A percentile compares a stretch with the other conserved stretches of the same genome.
phyloP scores from a whole-genome alignment of 64 coral and sea anemone species.

The Porites australiensis region DNA sequence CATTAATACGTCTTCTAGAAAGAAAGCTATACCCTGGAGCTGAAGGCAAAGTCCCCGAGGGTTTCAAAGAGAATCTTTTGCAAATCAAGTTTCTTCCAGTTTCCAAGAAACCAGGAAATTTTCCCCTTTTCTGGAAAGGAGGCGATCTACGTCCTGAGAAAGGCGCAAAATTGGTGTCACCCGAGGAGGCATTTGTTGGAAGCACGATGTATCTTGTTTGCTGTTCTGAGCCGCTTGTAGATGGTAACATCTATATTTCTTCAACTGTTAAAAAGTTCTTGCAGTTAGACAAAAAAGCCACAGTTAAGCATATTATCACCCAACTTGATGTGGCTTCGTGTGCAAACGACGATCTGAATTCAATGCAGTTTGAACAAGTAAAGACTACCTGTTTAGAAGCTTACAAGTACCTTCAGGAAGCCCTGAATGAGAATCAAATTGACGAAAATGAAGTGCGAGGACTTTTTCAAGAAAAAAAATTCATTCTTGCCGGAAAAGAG shows the following conservation, averaged over 20 bases:
- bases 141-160: not conserved
- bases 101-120: slow-evolving; percentile 59
- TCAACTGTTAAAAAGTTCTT: not conserved
- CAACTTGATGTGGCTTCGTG: slow-evolving; percentile 22
- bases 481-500: no score
- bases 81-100: slow-evolving; percentile 70
- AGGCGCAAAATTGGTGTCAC: not conserved
- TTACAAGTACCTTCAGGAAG: slow-evolving; percentile 61
- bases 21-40: slow-evolving; percentile 19
- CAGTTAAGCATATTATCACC: not conserved
- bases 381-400: slow-evolving; percentile 32
- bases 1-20: slow-evolving; percentile 37
- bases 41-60: not conserved
- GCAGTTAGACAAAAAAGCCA: not conserved
- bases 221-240: slow-evolving; percentile 32
- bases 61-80: not conserved
- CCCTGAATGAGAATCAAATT: not conserved
- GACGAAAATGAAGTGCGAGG: not conserved
- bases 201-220: no score
- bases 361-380: not conserved
- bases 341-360: not conserved
- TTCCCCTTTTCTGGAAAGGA: slow-evolving; percentile 79
- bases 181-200: slow-evolving; percentile 39
- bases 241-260: not conserved
- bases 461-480: no score